Evolutionary conservation across 2,888 invertebrate genomes (phyloP).

Genomic region (Lasius fuliginosus): DNA sequence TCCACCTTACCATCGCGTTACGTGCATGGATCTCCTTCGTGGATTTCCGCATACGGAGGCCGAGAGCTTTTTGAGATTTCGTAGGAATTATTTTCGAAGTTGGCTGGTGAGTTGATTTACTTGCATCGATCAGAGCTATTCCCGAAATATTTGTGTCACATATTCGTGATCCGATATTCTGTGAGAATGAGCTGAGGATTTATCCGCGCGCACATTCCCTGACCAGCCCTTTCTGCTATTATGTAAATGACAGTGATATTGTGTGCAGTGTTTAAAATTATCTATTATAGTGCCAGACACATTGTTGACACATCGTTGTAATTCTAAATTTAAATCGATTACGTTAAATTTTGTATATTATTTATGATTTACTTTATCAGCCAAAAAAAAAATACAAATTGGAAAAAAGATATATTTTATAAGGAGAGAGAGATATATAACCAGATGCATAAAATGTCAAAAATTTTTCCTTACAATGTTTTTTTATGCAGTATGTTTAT

Average conservation of each 20-base stretch:
- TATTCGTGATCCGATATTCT: background rate
- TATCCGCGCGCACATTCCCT: conserved; percentile 4
- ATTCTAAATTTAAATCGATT: background rate
- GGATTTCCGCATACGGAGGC: background rate
- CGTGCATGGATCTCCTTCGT: conserved; percentile 12
- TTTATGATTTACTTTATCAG: background rate
- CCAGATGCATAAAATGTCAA: background rate
- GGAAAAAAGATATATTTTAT: background rate
- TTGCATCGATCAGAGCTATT: background rate
- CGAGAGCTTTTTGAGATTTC: background rate
- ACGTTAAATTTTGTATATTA: too few relatives aligned
- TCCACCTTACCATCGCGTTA: background rate
- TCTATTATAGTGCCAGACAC: background rate
- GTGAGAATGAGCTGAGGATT: background rate
- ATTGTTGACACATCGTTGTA: background rate
- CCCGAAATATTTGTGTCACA: background rate
- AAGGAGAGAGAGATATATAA: background rate
- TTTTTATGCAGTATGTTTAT: background rate
- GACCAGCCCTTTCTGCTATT: conserved; percentile 59
- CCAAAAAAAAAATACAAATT: background rate
- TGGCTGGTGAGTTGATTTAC: conserved; percentile 22
- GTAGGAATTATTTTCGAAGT: conserved; percentile 9
- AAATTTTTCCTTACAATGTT: background rate
- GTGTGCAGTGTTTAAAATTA: conserved; percentile 42
- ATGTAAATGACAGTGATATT: conserved; percentile 66